These are phyloP conservation scores for Abramis brama DNA, from an alignment of 2,113 vertebrate genomes.

Conservation along the genomic window DNA sequence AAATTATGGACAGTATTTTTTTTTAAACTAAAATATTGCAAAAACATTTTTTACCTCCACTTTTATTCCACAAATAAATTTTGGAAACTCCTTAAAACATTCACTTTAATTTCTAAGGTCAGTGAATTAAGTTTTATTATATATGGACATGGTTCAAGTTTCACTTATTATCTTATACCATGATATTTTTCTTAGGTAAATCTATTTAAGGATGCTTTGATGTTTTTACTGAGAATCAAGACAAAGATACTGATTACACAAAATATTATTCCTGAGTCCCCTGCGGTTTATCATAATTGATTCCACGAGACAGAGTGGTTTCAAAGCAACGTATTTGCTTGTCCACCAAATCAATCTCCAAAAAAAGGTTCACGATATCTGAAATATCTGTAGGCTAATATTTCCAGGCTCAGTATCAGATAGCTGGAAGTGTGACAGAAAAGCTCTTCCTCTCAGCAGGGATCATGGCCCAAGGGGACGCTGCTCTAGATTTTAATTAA, in stretches of 20 bases:
- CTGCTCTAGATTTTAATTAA: slow-evolving; percentile 66
- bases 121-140: background rate
- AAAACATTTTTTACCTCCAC: no score
- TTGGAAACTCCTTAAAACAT: no score
- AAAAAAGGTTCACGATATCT: slow-evolving; percentile 41
- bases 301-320: background rate
- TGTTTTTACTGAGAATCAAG: background rate
- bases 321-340: slow-evolving; percentile 38
- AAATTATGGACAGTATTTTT: no score
- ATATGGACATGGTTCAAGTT: background rate
- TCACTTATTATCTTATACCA: background rate
- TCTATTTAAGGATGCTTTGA: background rate
- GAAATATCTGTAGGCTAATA: slow-evolving; percentile 7
- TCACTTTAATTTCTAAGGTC: no score
- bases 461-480: slow-evolving; percentile 42
- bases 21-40: no score
- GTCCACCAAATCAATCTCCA: slow-evolving; percentile 40
- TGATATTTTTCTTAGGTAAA: background rate
- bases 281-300: slow-evolving; percentile 21
- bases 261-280: background rate
- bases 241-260: background rate
- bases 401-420: slow-evolving; percentile 49
- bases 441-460: slow-evolving; percentile 33
- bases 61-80: no score
- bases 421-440: slow-evolving; percentile 54